Evolutionary conservation across 1,140 invertebrate genomes (phyloP), one percentile per base, ranked within the genome.

Genomic region (Neotoxoptera formosana): DNA sequence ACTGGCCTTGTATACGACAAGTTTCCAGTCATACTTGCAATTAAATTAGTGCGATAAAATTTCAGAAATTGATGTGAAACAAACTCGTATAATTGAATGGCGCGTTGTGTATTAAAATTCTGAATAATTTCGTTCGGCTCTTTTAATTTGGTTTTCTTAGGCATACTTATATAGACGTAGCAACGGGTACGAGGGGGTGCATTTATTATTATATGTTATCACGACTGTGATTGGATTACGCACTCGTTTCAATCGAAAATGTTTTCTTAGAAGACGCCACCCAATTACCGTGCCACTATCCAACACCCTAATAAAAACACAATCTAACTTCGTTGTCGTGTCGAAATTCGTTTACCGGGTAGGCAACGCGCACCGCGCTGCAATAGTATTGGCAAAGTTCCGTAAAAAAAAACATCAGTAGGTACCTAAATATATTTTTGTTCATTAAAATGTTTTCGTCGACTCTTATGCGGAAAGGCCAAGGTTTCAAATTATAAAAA

Each of bases 201-300:
- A 56, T 93, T 93, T 92, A 92, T 92, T 92, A 84, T 90, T 90
- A 67, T 93, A 30, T 91, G 48, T 93, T 53, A 83, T 93, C 36
- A 56, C 81, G 81, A 86, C 48, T 41, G 91, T 93, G 91, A 93
- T 93, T 93, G 91, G 51, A 93, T 93, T 93, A 93, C 48, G 47
- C 91, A 93, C 76, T 84, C 91, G 76, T 93, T 93, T 93, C 91
- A 86, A 93, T 93, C 91, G 91, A 93, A 93, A 93, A 93, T 17
- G 81, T 36, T 92, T 81, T 56, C 53, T 90, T 67, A 45, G 36
- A 90, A 67, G 36, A 67, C 45, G 36, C 34, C 88, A 34, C 51
- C 53, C 23, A 20, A 34, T 34, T 90, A 36, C 34, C 11, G 87
- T 48, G 41, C 84, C 41, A 36, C 36, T 36, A 89, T 51, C 30